Evolutionary conservation across 2,797 vertebrate genomes (phyloP).

Genomic region (Gallirallus australis): DNA sequence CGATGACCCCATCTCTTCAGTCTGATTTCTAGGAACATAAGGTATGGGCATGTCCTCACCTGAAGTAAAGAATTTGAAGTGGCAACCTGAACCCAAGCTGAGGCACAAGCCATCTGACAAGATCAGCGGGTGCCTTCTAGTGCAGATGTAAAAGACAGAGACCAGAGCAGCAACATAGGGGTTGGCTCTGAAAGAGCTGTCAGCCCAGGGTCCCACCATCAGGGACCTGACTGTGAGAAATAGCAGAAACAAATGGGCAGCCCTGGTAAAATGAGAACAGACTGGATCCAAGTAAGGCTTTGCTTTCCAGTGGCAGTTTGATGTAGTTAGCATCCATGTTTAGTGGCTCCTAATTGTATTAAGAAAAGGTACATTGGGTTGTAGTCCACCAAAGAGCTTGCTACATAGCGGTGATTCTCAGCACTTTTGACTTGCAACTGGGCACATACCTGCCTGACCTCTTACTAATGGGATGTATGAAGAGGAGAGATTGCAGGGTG

Average conservation of each 20-base stretch:
- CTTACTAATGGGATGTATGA: neutral
- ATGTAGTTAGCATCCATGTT: neutral
- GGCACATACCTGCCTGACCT: neutral
- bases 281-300: neutral
- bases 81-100: neutral
- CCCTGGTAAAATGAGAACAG: neutral
- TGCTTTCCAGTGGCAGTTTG: neutral
- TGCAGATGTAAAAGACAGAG: neutral
- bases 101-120: neutral
- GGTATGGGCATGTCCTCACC: neutral
- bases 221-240: neutral
- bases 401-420: accelerated
- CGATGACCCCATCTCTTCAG: neutral
- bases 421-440: neutral
- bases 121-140: neutral
- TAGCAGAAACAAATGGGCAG: neutral
- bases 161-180: neutral
- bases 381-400: neutral
- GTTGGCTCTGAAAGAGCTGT: neutral
- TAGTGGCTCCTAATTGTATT: neutral
- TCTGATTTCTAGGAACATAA: neutral
- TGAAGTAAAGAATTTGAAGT: neutral
- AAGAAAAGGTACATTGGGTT: neutral
- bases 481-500: neutral
- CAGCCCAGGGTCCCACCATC: neutral